phyloP scores from a whole-genome alignment of 2,888 invertebrate species.

The Tipula unca region DNA sequence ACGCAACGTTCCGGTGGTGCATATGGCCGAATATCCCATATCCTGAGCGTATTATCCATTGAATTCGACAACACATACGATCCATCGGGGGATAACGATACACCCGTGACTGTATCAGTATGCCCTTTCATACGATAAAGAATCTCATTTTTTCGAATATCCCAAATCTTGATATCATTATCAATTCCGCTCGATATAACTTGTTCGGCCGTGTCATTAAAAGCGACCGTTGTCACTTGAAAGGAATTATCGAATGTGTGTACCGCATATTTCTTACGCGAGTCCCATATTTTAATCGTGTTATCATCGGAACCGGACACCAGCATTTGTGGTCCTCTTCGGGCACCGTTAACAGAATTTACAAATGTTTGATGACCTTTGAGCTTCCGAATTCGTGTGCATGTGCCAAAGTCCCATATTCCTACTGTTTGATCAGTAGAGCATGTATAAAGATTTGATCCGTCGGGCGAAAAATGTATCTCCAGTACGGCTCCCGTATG shows the following conservation, averaged over 20 bases:
- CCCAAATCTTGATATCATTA: slow-evolving; percentile 97
- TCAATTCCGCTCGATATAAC: slow-evolving; percentile 93
- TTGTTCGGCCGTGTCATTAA: slow-evolving; percentile 93
- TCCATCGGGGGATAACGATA: slow-evolving; percentile 75
- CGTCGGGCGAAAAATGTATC: slow-evolving; percentile 78
- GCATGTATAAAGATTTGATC: slow-evolving; percentile 77
- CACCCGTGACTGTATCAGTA: slow-evolving; percentile 88
- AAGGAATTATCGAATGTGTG: slow-evolving; percentile 62
- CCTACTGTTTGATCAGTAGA: slow-evolving; percentile 93
- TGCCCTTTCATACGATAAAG: slow-evolving; percentile 85
- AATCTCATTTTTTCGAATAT: slow-evolving; percentile 79
- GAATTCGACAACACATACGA: slow-evolving; percentile 89
- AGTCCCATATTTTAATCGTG: slow-evolving; percentile 88
- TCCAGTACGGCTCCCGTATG: slow-evolving; percentile 96
- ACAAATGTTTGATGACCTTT: slow-evolving; percentile 76
- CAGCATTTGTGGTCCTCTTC: slow-evolving; percentile 83
- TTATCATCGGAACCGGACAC: slow-evolving; percentile 95
- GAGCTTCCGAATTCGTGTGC: slow-evolving; percentile 78
- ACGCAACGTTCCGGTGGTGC: slow-evolving; percentile 89
- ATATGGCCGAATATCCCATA: slow-evolving; percentile 96
- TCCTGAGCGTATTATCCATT: slow-evolving; percentile 92
- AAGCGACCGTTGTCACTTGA: slow-evolving; percentile 80
- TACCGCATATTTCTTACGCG: slow-evolving; percentile 73
- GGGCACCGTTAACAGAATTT: slow-evolving; percentile 55
- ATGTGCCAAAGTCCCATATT: slow-evolving; percentile 90